Evolutionary conservation across 2,113 vertebrate genomes (phyloP).

Genomic region (Pollimyrus isidori): DNA sequence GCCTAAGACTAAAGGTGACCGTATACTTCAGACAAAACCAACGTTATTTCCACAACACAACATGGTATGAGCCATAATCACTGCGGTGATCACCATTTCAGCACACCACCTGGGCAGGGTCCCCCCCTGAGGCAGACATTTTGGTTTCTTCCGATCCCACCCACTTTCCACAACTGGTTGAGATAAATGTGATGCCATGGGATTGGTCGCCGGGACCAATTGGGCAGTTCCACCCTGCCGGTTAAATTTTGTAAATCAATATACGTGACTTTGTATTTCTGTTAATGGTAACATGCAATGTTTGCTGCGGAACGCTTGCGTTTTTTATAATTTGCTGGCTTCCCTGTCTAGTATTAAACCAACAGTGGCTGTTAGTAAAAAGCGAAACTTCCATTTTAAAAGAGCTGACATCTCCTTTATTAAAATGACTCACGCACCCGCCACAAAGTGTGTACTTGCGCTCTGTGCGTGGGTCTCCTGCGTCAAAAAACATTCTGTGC

Average conservation of each 20-base stretch:
- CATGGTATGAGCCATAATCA: background rate
- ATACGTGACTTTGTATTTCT: background rate
- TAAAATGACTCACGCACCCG: background rate
- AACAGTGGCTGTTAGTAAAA: background rate
- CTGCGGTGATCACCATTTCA: background rate
- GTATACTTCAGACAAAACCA: background rate
- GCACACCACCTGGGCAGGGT: background rate
- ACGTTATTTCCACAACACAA: background rate
- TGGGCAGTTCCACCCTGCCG: background rate
- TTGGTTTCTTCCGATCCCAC: background rate
- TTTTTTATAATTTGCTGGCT: background rate
- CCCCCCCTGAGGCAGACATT: background rate
- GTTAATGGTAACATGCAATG: background rate
- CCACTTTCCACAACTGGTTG: background rate
- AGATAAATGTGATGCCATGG: background rate
- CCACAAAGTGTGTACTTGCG: background rate
- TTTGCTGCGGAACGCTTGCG: background rate
- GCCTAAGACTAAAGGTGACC: background rate
- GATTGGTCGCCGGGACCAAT: background rate
- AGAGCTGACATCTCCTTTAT: background rate
- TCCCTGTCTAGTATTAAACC: background rate
- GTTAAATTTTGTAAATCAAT: background rate
- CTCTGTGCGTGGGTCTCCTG: background rate
- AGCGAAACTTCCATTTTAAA: background rate
- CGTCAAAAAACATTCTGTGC: background rate